These are phyloP conservation scores for Anthoscopus minutus DNA, from an alignment of 2,113 vertebrate genomes.

Conservation along the genomic window DNA sequence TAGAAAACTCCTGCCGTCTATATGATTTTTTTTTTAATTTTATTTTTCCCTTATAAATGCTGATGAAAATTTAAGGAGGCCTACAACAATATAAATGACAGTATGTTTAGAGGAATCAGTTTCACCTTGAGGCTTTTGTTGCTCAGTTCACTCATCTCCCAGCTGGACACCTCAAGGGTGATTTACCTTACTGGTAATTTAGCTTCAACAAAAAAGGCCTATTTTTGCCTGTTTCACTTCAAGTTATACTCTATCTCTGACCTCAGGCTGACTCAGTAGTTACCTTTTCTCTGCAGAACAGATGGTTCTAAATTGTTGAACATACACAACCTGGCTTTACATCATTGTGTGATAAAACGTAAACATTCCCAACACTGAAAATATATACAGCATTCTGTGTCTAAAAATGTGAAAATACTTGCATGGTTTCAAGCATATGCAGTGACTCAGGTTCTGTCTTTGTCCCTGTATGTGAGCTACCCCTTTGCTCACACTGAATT, in stretches of 20 bases:
- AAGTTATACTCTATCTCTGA: not conserved
- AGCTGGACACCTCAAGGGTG: not conserved
- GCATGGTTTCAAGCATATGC: not conserved
- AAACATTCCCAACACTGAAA: not conserved
- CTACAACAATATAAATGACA: not conserved
- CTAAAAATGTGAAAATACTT: not conserved
- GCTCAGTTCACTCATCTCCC: not conserved
- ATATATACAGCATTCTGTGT: not conserved
- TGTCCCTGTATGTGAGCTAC: not conserved
- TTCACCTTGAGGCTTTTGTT: constrained; percentile 27
- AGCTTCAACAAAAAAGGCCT: not conserved
- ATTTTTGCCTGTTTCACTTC: not conserved
- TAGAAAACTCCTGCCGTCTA: not conserved
- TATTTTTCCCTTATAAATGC: not conserved
- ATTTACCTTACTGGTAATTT: not conserved
- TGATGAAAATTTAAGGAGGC: not conserved
- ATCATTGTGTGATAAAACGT: not conserved
- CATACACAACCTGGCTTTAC: not conserved
- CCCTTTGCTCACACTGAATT: not conserved
- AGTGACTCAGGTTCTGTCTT: not conserved
- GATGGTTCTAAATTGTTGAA: not conserved
- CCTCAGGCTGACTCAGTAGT: not conserved
- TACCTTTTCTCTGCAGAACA: not conserved
- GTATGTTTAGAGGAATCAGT: not conserved
- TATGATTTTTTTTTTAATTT: not conserved